phyloP scores from a whole-genome alignment of 2,113 vertebrate species.

The Budorcas taxicolor region DNA sequence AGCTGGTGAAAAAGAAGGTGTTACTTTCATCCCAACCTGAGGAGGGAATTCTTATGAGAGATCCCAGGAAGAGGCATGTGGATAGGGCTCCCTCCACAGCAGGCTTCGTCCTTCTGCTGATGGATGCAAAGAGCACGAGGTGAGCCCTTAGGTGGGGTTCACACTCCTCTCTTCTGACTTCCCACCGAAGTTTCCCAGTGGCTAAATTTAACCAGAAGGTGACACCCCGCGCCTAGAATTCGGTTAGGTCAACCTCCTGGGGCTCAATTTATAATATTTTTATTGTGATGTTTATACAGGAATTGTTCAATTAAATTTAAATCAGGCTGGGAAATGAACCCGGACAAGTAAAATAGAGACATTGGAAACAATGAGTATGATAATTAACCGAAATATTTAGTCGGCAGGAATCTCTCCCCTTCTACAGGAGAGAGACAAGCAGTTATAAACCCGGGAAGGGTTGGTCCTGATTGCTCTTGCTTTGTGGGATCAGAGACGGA shows the following conservation, averaged over 20 bases:
- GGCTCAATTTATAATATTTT: background rate
- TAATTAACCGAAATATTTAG: background rate
- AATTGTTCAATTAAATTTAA: background rate
- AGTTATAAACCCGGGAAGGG: background rate
- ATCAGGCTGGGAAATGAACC: background rate
- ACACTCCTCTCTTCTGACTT: background rate
- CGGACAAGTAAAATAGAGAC: background rate
- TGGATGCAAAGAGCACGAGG: background rate
- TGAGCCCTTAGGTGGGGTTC: background rate
- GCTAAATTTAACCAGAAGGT: background rate
- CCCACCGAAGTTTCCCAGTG: background rate
- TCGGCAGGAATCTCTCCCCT: background rate
- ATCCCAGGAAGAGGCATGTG: background rate
- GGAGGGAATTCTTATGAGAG: background rate
- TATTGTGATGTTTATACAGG: background rate
- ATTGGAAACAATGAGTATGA: background rate
- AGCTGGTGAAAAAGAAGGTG: background rate
- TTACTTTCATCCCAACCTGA: background rate
- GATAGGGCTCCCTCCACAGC: background rate
- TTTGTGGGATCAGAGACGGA: background rate
- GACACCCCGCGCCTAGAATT: accelerated
- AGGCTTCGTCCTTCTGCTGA: background rate
- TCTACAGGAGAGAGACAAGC: background rate
- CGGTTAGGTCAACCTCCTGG: background rate
- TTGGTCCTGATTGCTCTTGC: background rate